Evolutionary conservation across 2,888 invertebrate species (phyloP), one percentile per base, ranked within the genome.

Genomic region (Eubasilissa splendida): DNA sequence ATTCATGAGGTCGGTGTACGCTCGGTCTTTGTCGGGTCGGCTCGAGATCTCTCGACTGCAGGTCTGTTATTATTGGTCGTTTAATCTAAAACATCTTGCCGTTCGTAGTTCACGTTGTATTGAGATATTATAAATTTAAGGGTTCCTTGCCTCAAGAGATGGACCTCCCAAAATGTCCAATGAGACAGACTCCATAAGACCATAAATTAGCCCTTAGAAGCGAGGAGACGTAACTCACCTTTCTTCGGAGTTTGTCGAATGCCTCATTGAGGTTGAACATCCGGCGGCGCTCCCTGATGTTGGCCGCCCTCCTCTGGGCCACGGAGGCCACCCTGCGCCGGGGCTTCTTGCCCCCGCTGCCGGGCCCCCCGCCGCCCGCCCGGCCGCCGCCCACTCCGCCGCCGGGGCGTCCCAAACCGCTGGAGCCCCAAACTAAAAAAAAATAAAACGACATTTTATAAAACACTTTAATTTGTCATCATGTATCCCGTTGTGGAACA

Each of bases 231-330:
- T 33, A 50, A n/a, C 73, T 82, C 85, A 95, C 96, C 92, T 97
- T 97, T 86, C 97, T 92, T 50, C 98, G 91, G 60, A 99, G 89
- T 86, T 96, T 96, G 87, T 98, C 98, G 86, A 99, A 99, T 0
- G 98, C 98, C 84, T 97, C 97, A 87, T 98, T 99, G 83, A 98
- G 90, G 88, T 97, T 98, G 88, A 97, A 97, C 97, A 99, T 98
- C 83, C 98, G 92, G 33, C 97, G 92, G 75, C 98, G 91, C 88
- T 99, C 98, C 3, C 97, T 93, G 84, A 97, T 97, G 88, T 98
- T 98, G 50, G 97, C 97, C 0, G 97, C 97, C 76, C 97, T 92
- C 56, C 97, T 91, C 87, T 97, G 97, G 0, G 97, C 97, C 85
- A 97, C 92, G 0, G 97, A 96, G 0, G 97, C 97, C 4, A 97